Conservation (phyloP, 2,888 invertebrate genomes). For the Eupithecia pulchellata region DNA sequence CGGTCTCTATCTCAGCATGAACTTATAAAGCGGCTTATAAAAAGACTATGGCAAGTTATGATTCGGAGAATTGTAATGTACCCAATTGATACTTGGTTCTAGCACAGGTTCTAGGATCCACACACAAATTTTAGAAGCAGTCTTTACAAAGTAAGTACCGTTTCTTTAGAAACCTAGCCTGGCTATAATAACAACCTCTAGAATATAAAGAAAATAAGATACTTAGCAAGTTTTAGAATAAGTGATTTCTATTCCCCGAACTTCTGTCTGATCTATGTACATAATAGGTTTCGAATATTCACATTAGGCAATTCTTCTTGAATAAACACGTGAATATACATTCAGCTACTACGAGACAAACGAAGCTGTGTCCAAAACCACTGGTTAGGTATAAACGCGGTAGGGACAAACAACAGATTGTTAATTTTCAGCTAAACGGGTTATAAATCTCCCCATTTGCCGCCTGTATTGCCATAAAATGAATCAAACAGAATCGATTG, state of each 20-base stretch:
- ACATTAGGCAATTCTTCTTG: background rate
- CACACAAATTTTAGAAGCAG: no score
- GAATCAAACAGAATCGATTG: conserved; percentile 73
- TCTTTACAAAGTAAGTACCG: no score
- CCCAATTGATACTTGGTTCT: no score
- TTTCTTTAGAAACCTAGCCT: no score
- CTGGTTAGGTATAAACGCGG: background rate
- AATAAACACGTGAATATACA: background rate
- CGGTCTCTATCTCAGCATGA: no score
- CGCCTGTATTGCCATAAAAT: conserved; percentile 66
- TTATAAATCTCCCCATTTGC: conserved; percentile 49
- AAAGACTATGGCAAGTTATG: no score
- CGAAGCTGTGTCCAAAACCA: background rate
- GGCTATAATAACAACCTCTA: no score
- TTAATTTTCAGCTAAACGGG: conserved; percentile 33
- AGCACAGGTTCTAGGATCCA: no score
- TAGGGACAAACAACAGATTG: conserved; percentile 10
- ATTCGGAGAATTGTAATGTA: no score
- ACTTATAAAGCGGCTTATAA: no score
- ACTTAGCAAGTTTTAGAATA: background rate
- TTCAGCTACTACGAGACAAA: background rate
- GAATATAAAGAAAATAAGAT: background rate
- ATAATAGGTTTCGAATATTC: no score
- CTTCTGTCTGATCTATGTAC: no score
- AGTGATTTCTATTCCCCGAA: background rate